Evolutionary conservation across 2,888 invertebrate genomes (phyloP), one percentile per base, ranked within the genome.

Genomic region (Erynnis tages): DNA sequence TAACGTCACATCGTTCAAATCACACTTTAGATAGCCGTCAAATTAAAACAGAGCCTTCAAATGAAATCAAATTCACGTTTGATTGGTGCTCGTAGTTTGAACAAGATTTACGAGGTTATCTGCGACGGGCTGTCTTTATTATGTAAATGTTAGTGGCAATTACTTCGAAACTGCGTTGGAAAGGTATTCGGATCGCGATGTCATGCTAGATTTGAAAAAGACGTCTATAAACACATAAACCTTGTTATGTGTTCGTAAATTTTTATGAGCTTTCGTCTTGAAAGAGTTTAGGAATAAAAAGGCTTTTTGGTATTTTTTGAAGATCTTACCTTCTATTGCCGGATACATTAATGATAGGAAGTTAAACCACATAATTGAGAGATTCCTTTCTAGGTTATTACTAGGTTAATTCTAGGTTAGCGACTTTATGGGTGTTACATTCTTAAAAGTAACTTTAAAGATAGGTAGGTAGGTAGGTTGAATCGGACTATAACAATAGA

Each of bases 71-170:
- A 47, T 29, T 19, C 27, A 27, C 10, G 27, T 37, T 11, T 37
- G 37, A 47, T 47, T 19, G 46, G 37, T n/a, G 27, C 13, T 17
- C 43, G 32, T 25, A 25, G 2, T 27, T 46, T 46, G 19, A 17
- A 27, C 27, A 23, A 25, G 34, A 37, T 46, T 37, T 37, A 46
- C 37, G 35, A 46, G 46, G 35, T 37, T 46, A 46, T 46, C 46
- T 46, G 8, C 14, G 46, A 35, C 35, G 27, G 17, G 27, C 16
- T 46, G 46, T 37, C 46, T 35, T 37, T 37, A 46, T 37, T 46
- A 37, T 46, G 46, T 27, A 37, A 46, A 46, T 46, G 4, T 37
- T 27, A 46, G 27, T 17, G 5, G 5, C 46, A 25, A 46, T 35
- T 16, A 37, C 25, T 10, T 30, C 8, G 8, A 27, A 27, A 16